Conservation (phyloP, 2,888 invertebrate genomes). For the Mythimna loreyi region DNA sequence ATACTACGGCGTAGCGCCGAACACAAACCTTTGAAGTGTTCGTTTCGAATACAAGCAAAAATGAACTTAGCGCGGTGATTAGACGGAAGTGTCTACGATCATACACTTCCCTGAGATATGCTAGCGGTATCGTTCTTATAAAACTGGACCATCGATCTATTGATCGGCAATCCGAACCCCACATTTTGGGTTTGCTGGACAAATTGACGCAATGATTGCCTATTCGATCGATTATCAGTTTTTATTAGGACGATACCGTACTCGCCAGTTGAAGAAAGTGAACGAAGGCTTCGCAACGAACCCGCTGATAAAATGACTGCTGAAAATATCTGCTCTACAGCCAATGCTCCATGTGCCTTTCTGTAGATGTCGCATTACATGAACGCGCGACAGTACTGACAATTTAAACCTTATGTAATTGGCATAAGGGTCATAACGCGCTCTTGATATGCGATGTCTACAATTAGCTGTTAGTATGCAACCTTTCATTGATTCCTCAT, state of each 20-base stretch:
- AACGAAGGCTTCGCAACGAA: background rate
- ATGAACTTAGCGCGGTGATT: too few relatives aligned
- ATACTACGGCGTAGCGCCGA: too few relatives aligned
- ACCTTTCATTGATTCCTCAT: background rate
- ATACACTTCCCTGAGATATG: background rate
- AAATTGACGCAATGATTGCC: too few relatives aligned
- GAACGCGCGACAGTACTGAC: background rate
- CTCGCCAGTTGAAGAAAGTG: background rate
- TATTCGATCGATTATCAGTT: background rate
- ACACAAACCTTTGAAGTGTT: too few relatives aligned
- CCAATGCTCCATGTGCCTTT: constrained; percentile 52
- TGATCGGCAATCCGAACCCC: background rate
- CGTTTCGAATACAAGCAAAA: too few relatives aligned
- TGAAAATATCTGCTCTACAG: constrained; percentile 22
- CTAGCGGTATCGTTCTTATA: background rate
- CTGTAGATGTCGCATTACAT: constrained; percentile 15
- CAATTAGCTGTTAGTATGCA: constrained; percentile 37
- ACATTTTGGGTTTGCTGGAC: background rate
- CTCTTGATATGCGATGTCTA: constrained; percentile 13
- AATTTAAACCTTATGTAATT: background rate
- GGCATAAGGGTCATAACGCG: background rate
- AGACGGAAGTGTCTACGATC: too few relatives aligned
- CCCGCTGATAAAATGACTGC: background rate
- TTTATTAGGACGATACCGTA: background rate
- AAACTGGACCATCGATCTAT: background rate